Conservation (phyloP, 2,797 vertebrate genomes). For the Avahi laniger region DNA sequence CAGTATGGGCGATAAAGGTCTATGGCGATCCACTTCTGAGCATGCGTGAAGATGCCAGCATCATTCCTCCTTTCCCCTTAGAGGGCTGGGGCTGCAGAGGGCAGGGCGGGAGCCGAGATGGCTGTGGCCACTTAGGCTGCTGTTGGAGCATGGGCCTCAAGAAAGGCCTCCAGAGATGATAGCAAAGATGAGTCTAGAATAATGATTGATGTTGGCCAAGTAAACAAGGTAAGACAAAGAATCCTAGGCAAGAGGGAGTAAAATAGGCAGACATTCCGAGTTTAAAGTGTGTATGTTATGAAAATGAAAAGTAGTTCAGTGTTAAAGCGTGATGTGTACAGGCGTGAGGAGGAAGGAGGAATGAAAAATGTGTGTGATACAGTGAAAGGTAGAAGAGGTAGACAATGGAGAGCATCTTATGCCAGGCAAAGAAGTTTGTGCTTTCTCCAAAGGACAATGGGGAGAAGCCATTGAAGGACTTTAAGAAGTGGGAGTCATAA, state of each 20-base stretch:
- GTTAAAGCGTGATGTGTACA: neutral
- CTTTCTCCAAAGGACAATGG: neutral
- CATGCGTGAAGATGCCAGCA: neutral
- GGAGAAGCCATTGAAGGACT: neutral
- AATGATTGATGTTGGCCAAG: neutral
- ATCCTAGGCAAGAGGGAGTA: neutral
- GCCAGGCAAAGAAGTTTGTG: neutral
- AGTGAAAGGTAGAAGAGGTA: neutral
- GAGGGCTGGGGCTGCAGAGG: neutral
- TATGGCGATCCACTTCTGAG: neutral
- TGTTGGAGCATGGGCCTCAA: neutral
- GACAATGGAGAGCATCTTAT: neutral
- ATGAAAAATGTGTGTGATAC: neutral
- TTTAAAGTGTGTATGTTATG: neutral
- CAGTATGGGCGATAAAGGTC: neutral
- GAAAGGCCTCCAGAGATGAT: neutral
- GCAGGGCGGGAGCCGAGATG: neutral
- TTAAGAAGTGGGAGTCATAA: neutral
- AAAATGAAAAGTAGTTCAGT: neutral
- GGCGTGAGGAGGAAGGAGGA: neutral
- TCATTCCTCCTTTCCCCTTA: neutral
- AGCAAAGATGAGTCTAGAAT: neutral
- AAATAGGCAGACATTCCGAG: neutral
- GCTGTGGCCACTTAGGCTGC: neutral
- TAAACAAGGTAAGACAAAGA: neutral